These are phyloP conservation scores for Drosophila maculinotata DNA, from an alignment of 2,888 invertebrate genomes.

Conservation along the genomic window DNA sequence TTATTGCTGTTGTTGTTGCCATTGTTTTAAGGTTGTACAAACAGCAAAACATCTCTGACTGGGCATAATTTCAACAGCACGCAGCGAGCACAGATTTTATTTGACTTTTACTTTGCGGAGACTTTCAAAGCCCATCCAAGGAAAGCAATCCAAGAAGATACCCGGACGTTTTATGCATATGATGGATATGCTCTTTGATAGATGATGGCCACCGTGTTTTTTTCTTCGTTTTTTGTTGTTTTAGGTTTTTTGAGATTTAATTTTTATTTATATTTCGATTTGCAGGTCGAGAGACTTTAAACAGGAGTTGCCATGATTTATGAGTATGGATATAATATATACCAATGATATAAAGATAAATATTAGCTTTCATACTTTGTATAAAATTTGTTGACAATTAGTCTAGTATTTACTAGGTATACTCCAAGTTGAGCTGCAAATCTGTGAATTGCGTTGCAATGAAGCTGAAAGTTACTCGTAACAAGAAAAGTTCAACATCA, in stretches of 20 bases:
- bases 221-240: slow-evolving; percentile 14
- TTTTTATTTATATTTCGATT: slow-evolving; percentile 10
- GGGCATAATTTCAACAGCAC: slow-evolving; percentile 38
- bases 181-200: slow-evolving; percentile 42
- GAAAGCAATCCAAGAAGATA: slow-evolving; percentile 25
- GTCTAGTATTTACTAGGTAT: slow-evolving; percentile 1
- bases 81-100: slow-evolving; percentile 51
- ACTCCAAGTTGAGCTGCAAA: slow-evolving; percentile 3
- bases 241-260: slow-evolving; percentile 15
- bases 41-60: slow-evolving; percentile 59
- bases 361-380: too few species aligned
- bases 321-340: not conserved
- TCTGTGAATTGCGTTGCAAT: slow-evolving; percentile 19
- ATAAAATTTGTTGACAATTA: not conserved
- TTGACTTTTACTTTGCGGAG: slow-evolving; percentile 55
- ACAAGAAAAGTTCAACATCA: slow-evolving; percentile 42
- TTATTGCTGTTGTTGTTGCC: slow-evolving; percentile 38
- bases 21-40: slow-evolving; percentile 54
- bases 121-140: slow-evolving; percentile 37
- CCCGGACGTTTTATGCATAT: slow-evolving; percentile 24
- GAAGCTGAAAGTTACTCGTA: slow-evolving; percentile 37
- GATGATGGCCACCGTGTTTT: slow-evolving; percentile 3
- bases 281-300: not conserved
- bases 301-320: slow-evolving; percentile 5
- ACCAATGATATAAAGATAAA: not conserved